Percentiles rank a stretch among this genome's conserved stretches.
Conservation (phyloP, 2,797 vertebrate species). For the Malurus leucopterus region DNA sequence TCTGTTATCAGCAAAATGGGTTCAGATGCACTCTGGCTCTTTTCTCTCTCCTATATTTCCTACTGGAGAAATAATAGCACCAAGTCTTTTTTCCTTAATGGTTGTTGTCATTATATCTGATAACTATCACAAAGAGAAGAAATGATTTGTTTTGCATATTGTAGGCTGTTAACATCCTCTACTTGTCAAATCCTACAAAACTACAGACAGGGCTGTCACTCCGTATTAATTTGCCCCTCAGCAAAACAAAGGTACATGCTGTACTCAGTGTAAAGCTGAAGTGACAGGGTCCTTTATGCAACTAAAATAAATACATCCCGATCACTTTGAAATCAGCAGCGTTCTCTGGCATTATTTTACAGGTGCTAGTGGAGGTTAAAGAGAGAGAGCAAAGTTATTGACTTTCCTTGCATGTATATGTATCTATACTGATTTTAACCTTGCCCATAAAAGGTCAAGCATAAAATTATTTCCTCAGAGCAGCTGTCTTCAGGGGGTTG, state of each 20-base stretch:
- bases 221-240: conserved; percentile 44
- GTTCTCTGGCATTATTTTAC: not conserved
- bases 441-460: conserved; percentile 56
- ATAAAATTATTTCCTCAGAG: conserved; percentile 63
- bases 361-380: conserved; percentile 4
- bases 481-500: conserved; percentile 49
- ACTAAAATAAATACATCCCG: conserved; percentile 54
- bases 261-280: conserved; percentile 34
- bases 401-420: conserved; percentile 12
- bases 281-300: conserved; percentile 33
- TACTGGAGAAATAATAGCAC: not conserved
- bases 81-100: not conserved
- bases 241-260: conserved; percentile 26
- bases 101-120: not conserved
- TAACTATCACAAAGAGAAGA: conserved; percentile 1
- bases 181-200: conserved; percentile 16
- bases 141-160: conserved; percentile 33
- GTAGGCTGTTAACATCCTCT: conserved; percentile 9
- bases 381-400: conserved; percentile 22
- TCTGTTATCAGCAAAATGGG: not conserved
- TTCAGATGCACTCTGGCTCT: not conserved
- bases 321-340: conserved; percentile 38
- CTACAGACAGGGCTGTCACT: not conserved
- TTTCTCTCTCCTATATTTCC: not conserved
- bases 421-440: conserved; percentile 58